Base-by-base conservation (phyloP, 2,797 vertebrate species). In the Lagocephalus sceleratus region DNA sequence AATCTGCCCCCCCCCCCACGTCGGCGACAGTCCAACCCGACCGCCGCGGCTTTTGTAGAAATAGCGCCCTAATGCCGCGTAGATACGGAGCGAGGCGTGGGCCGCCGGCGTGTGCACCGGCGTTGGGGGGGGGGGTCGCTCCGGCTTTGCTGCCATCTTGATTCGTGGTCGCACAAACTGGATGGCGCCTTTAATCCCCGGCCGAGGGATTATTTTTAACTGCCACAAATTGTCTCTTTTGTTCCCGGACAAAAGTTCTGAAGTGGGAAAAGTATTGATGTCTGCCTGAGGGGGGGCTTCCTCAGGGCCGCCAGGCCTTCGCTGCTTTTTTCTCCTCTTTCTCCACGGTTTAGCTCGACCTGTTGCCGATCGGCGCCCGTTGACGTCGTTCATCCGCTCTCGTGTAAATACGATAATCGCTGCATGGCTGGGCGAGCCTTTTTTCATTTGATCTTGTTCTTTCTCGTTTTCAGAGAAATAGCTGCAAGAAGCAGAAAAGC, bases 21-120 rank as follows among this genome's bases (percentile, higher is more conserved):
- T 66, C 76, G 51, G 51, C 66, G 46, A 66, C 54, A 51, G 38
- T 56, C 40, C 49, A n/a, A 19, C 55, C 62, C 60, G 22, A 16
- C 40, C 48, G 29, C 51, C 51, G 63, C 68, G 52, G 51, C 50
- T 63, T n/a, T n/a, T 57, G 61, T 61, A 76, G 62, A 65, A 76
- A 71, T 39, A 63, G 44, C 65, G 43, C 43, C 29, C 15, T 51
- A 50, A 38, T 50, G 58, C 51, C 23, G 4, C 61, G 47, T 32
- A 56, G 20, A 61, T 16, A 51, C 39, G 19, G 50, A 59, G 14
- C 54, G 9, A 40, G 22, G 15, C 15, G 26, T 7, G 20, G 23
- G 51, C 38, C 47, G 21, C 20, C n/a, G 4, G 14, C 32, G 9
- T 35, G 11, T 35, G 6, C 26, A 3, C 7, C 29, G 3, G 11